Base-by-base conservation (phyloP, 1,140 invertebrate genomes). In the Periplaneta americana region DNA sequence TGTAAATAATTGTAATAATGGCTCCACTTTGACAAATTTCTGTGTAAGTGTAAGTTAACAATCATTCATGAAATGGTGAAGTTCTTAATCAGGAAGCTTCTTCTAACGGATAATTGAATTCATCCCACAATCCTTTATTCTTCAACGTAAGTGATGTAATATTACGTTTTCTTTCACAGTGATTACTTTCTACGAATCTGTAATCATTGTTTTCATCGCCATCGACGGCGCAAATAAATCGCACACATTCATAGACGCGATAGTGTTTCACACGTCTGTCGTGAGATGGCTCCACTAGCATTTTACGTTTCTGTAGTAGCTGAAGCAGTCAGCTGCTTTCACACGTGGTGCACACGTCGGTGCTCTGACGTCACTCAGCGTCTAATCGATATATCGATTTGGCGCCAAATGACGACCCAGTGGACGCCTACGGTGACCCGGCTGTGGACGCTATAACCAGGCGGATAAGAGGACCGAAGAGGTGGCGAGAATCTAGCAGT, bases 311-410 rank as follows among this genome's bases (percentile, higher is more conserved):
- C 5, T 6, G 6, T 18, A 22, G 6, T 18, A 22, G n/a, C 5
- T 1, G 6, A 22, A 6, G 13, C 8, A 22, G 6, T 11, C 48
- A 66, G 48, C 48, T 66, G 22, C 13, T 66, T 8, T 5, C 22
- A 4, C 22, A 66, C 48, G 11, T 28, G 48, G 0, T n/a, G 1
- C 18, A 15, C 37, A 39, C 11, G 37, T 15, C 1, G 5, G 1
- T 11, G 22, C 6, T 5, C 5, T 28, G 48, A 28, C 48, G 48
- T 36, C n/a, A 39, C 28, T 11, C 35, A 22, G 35, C 79, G 34
- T 80, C 79, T 2, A 34, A 74, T 80, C 79, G 35, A 80, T 80
- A 74, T 80, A 80, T 80, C 66, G 79, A 80, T 37, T 74, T 34
- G 28, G 4, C 79, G 48, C 33, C 22, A 80, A 34, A 10, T 34